Conservation (phyloP, 2,113 vertebrate species). For the Gallinago undulata region DNA sequence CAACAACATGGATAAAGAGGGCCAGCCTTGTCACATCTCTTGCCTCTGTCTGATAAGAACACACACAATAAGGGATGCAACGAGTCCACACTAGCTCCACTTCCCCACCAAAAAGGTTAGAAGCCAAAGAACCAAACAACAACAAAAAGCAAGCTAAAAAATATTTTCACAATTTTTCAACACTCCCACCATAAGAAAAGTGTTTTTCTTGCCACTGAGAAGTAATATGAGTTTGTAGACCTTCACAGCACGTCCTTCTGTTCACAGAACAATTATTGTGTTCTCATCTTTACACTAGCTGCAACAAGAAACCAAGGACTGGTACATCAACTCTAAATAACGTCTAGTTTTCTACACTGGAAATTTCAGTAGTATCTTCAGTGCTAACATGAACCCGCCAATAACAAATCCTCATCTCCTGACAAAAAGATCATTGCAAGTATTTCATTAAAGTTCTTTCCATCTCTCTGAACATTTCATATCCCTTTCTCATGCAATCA, state of each 20-base stretch:
- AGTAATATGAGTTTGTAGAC: not conserved
- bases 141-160: not conserved
- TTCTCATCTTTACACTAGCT: not conserved
- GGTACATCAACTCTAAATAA: not conserved
- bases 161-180: not conserved
- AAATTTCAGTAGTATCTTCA: not conserved
- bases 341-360: fast-evolving
- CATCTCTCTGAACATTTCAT: not conserved
- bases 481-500: not conserved
- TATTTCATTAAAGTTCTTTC: not conserved
- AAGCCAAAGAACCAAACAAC: not conserved
- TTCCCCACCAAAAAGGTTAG: not conserved
- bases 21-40: not conserved
- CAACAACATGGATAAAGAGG: not conserved
- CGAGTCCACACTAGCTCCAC: not conserved
- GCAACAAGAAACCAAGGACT: fast-evolving
- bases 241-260: not conserved
- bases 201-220: not conserved
- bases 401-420: not conserved
- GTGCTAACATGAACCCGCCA: not conserved
- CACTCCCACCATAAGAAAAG: not conserved
- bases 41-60: not conserved
- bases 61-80: not conserved
- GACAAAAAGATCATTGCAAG: not conserved
- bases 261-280: not conserved